Conservation (phyloP, 2,888 invertebrate genomes). For the Glaucopsyche alexis region DNA sequence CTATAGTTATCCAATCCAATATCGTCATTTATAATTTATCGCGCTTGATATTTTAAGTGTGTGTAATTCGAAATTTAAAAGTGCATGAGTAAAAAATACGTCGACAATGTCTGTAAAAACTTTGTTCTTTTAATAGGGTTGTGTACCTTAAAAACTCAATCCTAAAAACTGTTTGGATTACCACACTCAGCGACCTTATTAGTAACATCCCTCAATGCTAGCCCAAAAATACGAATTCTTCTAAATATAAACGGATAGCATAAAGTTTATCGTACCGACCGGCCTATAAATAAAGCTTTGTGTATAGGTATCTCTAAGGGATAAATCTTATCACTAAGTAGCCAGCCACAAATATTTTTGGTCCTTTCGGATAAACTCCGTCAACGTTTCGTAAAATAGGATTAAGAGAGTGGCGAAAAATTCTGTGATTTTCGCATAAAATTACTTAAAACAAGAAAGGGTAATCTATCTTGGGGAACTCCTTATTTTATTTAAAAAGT, state of each 20-base stretch:
- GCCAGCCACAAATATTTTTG: conserved; percentile 12
- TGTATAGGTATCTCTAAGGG: neutral
- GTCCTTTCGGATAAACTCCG: neutral
- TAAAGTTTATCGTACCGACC: neutral
- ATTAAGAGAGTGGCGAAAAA: neutral
- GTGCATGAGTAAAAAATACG: no score
- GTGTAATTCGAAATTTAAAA: no score
- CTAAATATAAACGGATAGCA: neutral
- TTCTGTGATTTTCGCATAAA: neutral
- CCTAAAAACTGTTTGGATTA: no score
- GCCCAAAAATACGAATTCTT: neutral
- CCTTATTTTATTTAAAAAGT: neutral
- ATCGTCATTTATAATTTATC: no score
- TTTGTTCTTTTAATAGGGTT: no score
- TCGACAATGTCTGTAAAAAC: no score
- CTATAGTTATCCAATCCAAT: no score
- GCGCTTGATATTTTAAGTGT: no score
- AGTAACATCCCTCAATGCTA: neutral
- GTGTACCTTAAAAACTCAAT: no score
- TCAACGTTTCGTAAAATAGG: neutral
- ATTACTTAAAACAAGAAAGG: neutral
- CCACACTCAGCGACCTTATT: no score
- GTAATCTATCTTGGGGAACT: neutral
- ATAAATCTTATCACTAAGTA: neutral
- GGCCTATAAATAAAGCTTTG: neutral